These are phyloP conservation scores for Vespertilio murinus DNA, from an alignment of 2,797 vertebrate genomes.

Conservation along the genomic window DNA sequence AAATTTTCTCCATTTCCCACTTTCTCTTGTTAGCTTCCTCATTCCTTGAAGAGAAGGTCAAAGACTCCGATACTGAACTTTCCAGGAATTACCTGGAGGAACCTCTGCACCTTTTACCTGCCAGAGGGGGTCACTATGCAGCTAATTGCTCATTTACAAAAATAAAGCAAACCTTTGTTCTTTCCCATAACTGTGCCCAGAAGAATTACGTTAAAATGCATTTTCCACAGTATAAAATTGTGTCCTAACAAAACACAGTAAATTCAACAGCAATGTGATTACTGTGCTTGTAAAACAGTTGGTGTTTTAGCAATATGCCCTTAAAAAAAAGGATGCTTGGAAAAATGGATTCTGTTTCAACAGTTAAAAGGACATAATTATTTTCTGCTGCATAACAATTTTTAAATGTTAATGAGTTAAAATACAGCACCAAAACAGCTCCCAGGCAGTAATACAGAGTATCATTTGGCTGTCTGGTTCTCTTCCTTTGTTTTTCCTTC, in stretches of 20 bases:
- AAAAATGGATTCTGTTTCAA: conserved; percentile 78
- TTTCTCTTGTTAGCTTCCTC: conserved; percentile 25
- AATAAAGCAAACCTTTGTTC: conserved; percentile 58
- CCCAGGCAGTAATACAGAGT: conserved; percentile 56
- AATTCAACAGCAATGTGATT: conserved; percentile 73
- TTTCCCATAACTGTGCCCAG: conserved; percentile 52
- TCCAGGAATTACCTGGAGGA: conserved; percentile 31
- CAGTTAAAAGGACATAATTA: conserved; percentile 80
- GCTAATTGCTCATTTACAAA: conserved; percentile 51
- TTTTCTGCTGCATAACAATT: conserved; percentile 81
- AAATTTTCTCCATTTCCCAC: neutral
- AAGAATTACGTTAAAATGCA: conserved; percentile 67
- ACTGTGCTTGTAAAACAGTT: conserved; percentile 77
- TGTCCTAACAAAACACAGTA: conserved; percentile 76
- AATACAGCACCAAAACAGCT: conserved; percentile 73
- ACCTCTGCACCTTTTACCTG: neutral
- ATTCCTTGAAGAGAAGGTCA: neutral
- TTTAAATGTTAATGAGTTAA: conserved; percentile 82
- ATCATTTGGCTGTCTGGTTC: conserved; percentile 68
- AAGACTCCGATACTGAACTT: neutral
- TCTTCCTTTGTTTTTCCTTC: conserved; percentile 48
- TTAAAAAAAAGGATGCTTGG: conserved; percentile 73
- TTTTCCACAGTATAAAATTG: conserved; percentile 74
- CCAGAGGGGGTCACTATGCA: conserved; percentile 49
- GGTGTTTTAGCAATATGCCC: conserved; percentile 77